Conservation (phyloP, 2,888 invertebrate species). For the Rhaphigaster nebulosa region DNA sequence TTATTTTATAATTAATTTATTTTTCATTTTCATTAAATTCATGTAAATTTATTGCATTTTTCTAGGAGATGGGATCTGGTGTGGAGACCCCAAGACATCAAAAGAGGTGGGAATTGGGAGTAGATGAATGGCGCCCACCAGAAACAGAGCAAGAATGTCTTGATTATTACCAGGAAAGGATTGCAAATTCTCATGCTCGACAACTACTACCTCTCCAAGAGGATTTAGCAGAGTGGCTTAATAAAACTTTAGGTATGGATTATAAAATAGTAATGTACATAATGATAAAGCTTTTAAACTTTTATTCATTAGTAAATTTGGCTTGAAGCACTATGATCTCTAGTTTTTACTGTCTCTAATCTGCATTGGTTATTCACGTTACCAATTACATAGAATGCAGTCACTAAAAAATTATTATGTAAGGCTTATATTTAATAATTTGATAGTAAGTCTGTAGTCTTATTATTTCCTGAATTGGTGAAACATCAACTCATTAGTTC, state of each 20-base stretch:
- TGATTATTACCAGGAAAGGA: constrained; percentile 79
- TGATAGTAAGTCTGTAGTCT: no score
- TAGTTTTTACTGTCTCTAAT: neutral
- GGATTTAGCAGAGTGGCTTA: constrained; percentile 90
- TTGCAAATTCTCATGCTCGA: constrained; percentile 82
- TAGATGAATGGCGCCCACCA: constrained; percentile 62
- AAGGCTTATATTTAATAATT: neutral
- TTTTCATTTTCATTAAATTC: neutral
- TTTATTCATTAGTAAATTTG: neutral
- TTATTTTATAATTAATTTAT: neutral
- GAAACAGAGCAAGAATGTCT: constrained; percentile 74
- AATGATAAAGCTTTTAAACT: neutral
- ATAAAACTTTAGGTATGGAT: constrained; percentile 84
- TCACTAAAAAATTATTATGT: neutral
- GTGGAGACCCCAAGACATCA: constrained; percentile 44
- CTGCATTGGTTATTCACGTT: neutral
- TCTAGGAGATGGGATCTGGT: constrained; percentile 49
- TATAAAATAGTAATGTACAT: neutral
- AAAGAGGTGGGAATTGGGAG: constrained; percentile 38
- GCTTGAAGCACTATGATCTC: neutral
- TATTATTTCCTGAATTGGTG: no score
- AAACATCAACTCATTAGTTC: no score
- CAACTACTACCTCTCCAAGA: constrained; percentile 87
- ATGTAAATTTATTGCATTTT: neutral
- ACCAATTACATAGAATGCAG: neutral